Evolutionary conservation across 2,113 vertebrate species (phyloP).

Genomic region (Rutilus rutilus): DNA sequence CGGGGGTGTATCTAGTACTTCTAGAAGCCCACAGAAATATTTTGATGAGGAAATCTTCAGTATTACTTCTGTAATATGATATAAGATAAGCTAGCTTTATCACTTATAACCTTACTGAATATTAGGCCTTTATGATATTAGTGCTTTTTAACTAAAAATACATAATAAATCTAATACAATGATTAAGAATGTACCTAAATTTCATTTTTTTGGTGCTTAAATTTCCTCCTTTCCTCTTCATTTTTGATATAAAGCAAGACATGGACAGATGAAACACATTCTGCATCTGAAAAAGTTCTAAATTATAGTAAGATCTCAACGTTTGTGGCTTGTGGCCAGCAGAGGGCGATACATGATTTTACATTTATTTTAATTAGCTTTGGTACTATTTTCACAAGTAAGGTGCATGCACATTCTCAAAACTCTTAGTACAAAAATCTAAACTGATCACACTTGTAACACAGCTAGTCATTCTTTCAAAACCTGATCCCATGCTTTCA

Average conservation of each 20-base stretch:
- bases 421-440: no score
- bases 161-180: neutral
- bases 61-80: neutral
- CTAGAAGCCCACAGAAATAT: neutral
- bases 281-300: neutral
- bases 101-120: neutral
- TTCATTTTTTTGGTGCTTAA: no score
- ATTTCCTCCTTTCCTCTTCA: no score
- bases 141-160: neutral
- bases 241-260: neutral
- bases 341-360: constrained; percentile 55
- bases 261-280: neutral
- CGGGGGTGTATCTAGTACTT: neutral
- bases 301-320: neutral
- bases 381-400: no score
- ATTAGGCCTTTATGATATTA: no score
- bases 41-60: neutral
- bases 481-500: no score
- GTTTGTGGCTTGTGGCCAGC: constrained; percentile 58
- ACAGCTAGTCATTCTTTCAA: no score
- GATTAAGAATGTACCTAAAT: neutral
- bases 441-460: no score
- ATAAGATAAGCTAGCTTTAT: neutral
- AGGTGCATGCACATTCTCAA: no score
- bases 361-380: no score